Conservation (phyloP, 1,140 invertebrate species). For the Stratiolaelaps scimitus region DNA sequence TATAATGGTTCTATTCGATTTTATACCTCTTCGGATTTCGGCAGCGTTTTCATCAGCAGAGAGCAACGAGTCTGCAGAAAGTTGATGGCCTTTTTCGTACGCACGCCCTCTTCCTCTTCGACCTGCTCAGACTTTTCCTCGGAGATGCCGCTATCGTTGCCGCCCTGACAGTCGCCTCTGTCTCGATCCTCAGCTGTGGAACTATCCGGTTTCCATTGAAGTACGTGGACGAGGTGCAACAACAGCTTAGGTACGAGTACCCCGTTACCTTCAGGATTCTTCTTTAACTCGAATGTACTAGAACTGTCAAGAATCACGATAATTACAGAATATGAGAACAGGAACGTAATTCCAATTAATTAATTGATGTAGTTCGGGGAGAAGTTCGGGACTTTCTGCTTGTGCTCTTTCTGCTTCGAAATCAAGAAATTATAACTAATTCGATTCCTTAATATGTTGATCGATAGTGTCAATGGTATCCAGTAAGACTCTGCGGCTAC, state of each 20-base stretch:
- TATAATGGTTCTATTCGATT: too few species aligned
- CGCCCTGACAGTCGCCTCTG: too few species aligned
- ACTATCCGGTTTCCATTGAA: constrained; percentile 4
- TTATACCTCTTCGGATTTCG: constrained; percentile 12
- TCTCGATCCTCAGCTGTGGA: neutral
- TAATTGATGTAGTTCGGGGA: too few species aligned
- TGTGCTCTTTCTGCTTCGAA: too few species aligned
- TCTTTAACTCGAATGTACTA: constrained; percentile 18
- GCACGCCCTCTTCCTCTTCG: neutral
- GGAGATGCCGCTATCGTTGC: neutral
- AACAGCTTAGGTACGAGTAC: constrained; percentile 7
- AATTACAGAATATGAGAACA: too few species aligned
- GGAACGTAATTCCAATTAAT: too few species aligned
- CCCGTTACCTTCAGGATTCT: constrained; percentile 4
- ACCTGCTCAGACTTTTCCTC: neutral
- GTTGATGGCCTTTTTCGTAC: constrained; percentile 9
- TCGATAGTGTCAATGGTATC: too few species aligned
- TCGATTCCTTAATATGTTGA: too few species aligned
- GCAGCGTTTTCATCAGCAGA: constrained; percentile 13
- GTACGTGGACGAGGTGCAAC: constrained; percentile 8
- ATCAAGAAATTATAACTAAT: too few species aligned
- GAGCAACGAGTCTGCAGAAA: constrained; percentile 2
- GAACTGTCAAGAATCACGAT: too few species aligned
- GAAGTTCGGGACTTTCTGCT: too few species aligned
- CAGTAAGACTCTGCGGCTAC: too few species aligned